These are phyloP conservation scores for Spodoptera litura DNA, from an alignment of 1,140 invertebrate genomes.

Conservation along the genomic window DNA sequence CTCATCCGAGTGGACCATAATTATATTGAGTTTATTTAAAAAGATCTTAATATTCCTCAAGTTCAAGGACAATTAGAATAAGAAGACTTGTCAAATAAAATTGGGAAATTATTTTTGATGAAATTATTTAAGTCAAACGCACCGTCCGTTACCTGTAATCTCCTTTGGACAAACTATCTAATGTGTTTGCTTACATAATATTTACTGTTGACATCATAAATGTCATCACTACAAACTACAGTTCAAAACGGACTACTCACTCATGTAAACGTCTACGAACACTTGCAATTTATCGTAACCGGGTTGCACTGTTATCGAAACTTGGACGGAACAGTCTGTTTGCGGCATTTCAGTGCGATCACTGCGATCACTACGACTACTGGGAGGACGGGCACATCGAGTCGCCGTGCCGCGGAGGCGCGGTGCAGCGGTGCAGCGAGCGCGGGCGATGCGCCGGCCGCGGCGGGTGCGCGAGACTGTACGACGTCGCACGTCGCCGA, in stretches of 20 bases:
- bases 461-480: constrained; percentile 79
- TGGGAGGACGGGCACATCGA: constrained; percentile 12
- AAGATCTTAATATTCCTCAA: neutral
- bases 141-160: constrained; percentile 3
- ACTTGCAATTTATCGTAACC: constrained; percentile 76
- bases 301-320: constrained; percentile 81
- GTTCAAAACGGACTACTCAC: constrained; percentile 66
- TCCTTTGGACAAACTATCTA: constrained; percentile 8
- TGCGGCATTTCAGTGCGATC: constrained; percentile 77
- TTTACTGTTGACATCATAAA: constrained; percentile 20
- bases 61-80: neutral
- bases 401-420: constrained; percentile 54
- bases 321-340: constrained; percentile 80
- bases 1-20: too few species aligned
- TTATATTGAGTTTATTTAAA: too few species aligned
- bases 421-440: constrained; percentile 59
- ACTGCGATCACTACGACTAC: constrained; percentile 1
- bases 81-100: neutral
- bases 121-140: neutral
- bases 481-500: constrained; percentile 67
- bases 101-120: constrained; percentile 5
- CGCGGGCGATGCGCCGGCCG: constrained; percentile 69
- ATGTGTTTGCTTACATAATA: constrained; percentile 24
- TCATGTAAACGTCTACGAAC: constrained; percentile 84
- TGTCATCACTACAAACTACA: constrained; percentile 35